Evolutionary conservation across 1,140 invertebrate species (phyloP).

Genomic region (Lasioglossum baleicum): DNA sequence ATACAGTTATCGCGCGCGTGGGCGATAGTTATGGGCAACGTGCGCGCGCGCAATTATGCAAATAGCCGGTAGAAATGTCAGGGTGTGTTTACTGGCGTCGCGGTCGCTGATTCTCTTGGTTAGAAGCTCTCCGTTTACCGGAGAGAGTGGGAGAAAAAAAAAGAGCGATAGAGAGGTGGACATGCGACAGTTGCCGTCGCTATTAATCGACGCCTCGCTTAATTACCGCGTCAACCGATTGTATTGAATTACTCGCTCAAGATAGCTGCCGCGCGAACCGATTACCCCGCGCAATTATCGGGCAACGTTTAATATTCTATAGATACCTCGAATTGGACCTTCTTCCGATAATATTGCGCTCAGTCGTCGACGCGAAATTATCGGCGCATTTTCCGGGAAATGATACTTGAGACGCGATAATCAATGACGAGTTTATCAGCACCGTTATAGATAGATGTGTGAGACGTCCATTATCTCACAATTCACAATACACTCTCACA

Average conservation of each 20-base stretch:
- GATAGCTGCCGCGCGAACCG: slow-evolving; percentile 5
- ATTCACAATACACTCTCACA: too few relatives aligned
- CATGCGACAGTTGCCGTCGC: slow-evolving; percentile 3
- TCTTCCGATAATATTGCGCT: too few relatives aligned
- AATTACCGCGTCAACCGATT: slow-evolving; percentile 4
- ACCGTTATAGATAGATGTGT: too few relatives aligned
- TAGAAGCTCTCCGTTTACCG: background rate
- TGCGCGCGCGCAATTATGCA: slow-evolving; percentile 40
- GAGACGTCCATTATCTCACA: too few relatives aligned
- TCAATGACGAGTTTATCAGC: too few relatives aligned
- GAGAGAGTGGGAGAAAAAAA: background rate
- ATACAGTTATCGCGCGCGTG: slow-evolving; percentile 28
- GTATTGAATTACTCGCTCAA: background rate
- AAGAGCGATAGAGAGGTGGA: background rate
- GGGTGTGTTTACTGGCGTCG: slow-evolving; percentile 11
- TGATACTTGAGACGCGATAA: too few relatives aligned
- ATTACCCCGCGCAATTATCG: slow-evolving; percentile 18
- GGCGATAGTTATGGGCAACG: slow-evolving; percentile 28
- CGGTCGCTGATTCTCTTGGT: background rate
- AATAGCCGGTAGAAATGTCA: slow-evolving; percentile 33
- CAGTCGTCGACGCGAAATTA: background rate
- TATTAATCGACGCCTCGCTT: slow-evolving; percentile 18
- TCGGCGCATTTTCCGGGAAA: too few relatives aligned
- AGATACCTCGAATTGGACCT: background rate
- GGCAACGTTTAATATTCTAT: background rate